Conservation (phyloP, 2,113 vertebrate genomes). For the Turdus rufiventris region DNA sequence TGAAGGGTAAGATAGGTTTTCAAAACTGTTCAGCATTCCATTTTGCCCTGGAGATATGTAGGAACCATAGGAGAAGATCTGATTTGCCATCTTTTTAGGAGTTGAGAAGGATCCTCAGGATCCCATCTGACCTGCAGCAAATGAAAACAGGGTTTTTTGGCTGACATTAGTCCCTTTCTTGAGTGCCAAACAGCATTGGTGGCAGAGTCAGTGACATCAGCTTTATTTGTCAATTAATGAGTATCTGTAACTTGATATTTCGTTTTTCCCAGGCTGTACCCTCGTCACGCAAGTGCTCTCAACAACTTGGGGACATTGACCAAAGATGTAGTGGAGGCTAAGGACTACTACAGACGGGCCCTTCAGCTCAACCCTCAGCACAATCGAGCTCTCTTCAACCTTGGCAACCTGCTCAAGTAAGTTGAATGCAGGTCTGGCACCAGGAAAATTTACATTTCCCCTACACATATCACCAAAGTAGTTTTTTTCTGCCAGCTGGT, state of each 20-base stretch:
- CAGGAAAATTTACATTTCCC: neutral
- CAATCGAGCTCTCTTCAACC: constrained; percentile 95
- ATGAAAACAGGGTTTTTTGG: neutral
- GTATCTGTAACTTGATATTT: neutral
- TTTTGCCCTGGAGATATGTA: neutral
- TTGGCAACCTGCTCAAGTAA: constrained; percentile 94
- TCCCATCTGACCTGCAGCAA: neutral
- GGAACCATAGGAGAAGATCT: neutral
- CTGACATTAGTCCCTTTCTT: neutral
- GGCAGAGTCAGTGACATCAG: neutral
- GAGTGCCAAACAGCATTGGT: neutral
- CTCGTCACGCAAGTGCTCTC: constrained; percentile 92
- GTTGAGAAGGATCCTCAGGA: neutral
- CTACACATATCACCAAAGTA: neutral
- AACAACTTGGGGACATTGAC: constrained; percentile 95
- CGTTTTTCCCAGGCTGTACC: constrained; percentile 80
- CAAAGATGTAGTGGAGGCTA: constrained; percentile 78
- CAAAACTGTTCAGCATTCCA: neutral
- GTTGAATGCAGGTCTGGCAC: neutral
- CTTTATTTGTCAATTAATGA: neutral
- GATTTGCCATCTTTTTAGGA: neutral
- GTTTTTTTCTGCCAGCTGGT: neutral
- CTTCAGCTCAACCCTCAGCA: constrained; percentile 90
- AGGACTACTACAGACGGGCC: constrained; percentile 87
- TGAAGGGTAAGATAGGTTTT: neutral